phyloP scores from a whole-genome alignment of 2,797 vertebrate species.

The Pristis pectinata region DNA sequence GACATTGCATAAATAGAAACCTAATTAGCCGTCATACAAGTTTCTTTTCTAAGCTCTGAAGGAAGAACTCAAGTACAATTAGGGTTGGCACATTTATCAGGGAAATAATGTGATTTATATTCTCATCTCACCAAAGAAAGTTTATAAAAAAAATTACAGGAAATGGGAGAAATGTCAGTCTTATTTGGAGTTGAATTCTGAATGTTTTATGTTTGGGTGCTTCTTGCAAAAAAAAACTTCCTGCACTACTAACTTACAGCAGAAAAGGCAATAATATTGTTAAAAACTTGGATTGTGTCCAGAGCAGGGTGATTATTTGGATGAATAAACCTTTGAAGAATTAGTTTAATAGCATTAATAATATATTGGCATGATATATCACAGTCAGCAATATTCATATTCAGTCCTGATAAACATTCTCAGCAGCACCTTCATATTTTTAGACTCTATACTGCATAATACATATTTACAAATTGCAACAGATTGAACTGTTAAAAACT shows the following conservation, averaged over 20 bases:
- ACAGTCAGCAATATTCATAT: neutral
- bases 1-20: conserved; percentile 22
- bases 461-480: neutral
- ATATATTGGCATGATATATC: neutral
- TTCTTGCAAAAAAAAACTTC: neutral
- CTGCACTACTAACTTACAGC: neutral
- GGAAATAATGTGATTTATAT: conserved; percentile 1
- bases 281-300: neutral
- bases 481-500: neutral
- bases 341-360: neutral
- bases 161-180: neutral
- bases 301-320: too few relatives aligned
- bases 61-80: neutral
- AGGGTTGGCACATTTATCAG: neutral
- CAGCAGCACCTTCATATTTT: neutral
- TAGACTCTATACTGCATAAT: neutral
- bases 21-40: conserved; percentile 23
- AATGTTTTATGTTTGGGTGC: neutral
- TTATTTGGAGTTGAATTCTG: neutral
- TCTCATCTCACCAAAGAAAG: neutral
- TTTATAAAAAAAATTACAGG: neutral
- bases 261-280: neutral
- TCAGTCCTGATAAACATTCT: neutral
- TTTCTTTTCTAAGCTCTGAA: conserved; percentile 17
- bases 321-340: neutral